Evolutionary conservation across 2,113 vertebrate species (phyloP).

Genomic region (Butastur rufipennis): DNA sequence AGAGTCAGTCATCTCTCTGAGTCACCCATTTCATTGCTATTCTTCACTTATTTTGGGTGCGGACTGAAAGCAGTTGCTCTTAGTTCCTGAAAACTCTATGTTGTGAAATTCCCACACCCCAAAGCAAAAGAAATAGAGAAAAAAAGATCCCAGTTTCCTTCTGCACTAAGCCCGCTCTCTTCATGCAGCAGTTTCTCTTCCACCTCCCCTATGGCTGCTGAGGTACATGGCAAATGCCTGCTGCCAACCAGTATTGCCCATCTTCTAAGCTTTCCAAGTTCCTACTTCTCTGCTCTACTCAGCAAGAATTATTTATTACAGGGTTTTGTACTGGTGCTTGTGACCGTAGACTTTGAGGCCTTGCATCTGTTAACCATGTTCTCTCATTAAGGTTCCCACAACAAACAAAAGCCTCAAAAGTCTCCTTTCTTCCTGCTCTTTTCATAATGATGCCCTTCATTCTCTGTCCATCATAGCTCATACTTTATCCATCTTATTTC

Average conservation of each 20-base stretch:
- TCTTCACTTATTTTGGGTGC: constrained; percentile 38
- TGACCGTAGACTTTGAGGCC: not conserved
- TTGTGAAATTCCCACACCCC: constrained; percentile 14
- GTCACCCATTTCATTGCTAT: constrained; percentile 52
- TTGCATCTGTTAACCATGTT: constrained; percentile 33
- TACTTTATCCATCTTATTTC: constrained; percentile 26
- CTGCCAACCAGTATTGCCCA: not conserved
- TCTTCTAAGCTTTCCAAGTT: not conserved
- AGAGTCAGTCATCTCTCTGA: constrained; percentile 28
- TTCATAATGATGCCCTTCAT: constrained; percentile 28
- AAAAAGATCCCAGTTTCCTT: not conserved
- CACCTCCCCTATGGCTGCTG: not conserved
- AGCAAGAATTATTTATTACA: not conserved
- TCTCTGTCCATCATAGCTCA: constrained; percentile 19
- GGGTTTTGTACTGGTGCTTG: not conserved
- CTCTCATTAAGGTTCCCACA: constrained; percentile 46
- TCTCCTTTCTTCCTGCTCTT: constrained; percentile 32
- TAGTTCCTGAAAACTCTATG: constrained; percentile 27
- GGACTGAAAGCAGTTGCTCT: constrained; percentile 21
- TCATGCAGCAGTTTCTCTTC: not conserved
- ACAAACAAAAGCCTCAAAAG: constrained; percentile 41
- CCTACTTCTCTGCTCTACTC: not conserved
- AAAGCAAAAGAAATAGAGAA: not conserved
- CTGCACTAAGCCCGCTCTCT: not conserved
- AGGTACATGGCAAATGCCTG: not conserved